A percentile compares a stretch with the other conserved stretches of the same genome.
Conservation (phyloP, 2,888 invertebrate species). For the Lamellibrachia satsuma region DNA sequence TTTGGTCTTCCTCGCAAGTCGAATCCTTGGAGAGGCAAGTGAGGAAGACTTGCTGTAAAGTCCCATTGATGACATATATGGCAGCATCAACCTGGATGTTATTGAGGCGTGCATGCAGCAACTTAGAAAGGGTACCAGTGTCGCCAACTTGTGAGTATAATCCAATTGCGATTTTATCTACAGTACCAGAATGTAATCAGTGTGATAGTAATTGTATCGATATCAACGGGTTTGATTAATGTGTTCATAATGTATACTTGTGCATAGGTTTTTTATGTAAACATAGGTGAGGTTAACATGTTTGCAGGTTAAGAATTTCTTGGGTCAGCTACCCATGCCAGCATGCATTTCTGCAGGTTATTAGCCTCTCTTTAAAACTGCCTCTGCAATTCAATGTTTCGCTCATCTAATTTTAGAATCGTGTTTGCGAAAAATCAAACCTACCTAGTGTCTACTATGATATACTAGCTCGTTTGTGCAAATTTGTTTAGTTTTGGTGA, state of each 20-base stretch:
- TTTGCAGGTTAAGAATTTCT: not conserved
- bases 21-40: not conserved
- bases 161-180: not conserved
- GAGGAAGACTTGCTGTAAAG: not conserved
- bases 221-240: not conserved
- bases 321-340: not conserved
- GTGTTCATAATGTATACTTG: not conserved
- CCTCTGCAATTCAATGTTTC: no score
- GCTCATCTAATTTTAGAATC: no score
- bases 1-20: not conserved
- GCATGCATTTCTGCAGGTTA: not conserved
- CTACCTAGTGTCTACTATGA: no score
- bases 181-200: not conserved
- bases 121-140: not conserved
- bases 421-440: no score
- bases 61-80: not conserved
- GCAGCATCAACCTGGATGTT: not conserved
- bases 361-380: not conserved
- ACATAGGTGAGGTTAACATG: not conserved
- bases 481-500: no score
- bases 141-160: no score
- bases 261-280: not conserved
- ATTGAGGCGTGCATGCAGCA: not conserved
- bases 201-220: not conserved
- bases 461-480: no score